phyloP scores from a whole-genome alignment of 2,113 vertebrate genomes.

The Hippocampus comes region DNA sequence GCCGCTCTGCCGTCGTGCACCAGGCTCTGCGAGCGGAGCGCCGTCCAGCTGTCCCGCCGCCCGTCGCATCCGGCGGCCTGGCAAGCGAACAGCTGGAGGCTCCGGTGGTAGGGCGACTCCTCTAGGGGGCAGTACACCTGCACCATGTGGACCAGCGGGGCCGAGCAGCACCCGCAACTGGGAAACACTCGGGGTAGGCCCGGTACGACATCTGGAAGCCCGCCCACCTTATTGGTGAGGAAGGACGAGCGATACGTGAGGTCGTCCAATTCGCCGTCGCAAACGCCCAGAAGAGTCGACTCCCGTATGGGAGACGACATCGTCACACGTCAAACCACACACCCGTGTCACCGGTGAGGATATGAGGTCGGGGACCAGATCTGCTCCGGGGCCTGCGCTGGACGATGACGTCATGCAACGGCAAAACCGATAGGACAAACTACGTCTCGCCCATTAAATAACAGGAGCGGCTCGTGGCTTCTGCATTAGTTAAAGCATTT shows the following conservation, averaged over 20 bases:
- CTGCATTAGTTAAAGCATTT: too few species aligned
- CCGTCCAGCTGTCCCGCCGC: conserved; percentile 37
- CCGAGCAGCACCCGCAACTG: conserved; percentile 38
- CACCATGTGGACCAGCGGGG: conserved; percentile 31
- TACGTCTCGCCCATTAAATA: too few species aligned
- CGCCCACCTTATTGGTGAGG: conserved; percentile 68
- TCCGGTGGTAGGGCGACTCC: conserved; percentile 46
- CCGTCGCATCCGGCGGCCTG: conserved; percentile 27
- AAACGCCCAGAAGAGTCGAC: conserved; percentile 51
- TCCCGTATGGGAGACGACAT: conserved; percentile 30
- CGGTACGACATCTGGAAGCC: conserved; percentile 40
- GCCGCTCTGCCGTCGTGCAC: conserved; percentile 7
- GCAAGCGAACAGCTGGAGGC: conserved; percentile 61
- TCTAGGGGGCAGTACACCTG: conserved; percentile 64
- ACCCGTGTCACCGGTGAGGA: too few species aligned
- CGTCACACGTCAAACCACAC: neutral
- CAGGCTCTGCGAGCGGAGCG: conserved; percentile 52
- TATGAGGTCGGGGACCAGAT: too few species aligned
- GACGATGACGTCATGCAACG: too few species aligned
- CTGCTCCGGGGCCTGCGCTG: too few species aligned
- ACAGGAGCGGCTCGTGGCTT: too few species aligned
- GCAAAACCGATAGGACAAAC: too few species aligned
- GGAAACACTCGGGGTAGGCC: neutral
- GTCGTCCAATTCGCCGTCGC: conserved; percentile 54
- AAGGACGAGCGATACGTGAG: conserved; percentile 17